Percentiles rank a stretch among this genome's conserved stretches.
Evolutionary conservation across 1,140 invertebrate genomes (phyloP).

Genomic region (Anagrus nilaparvatae): DNA sequence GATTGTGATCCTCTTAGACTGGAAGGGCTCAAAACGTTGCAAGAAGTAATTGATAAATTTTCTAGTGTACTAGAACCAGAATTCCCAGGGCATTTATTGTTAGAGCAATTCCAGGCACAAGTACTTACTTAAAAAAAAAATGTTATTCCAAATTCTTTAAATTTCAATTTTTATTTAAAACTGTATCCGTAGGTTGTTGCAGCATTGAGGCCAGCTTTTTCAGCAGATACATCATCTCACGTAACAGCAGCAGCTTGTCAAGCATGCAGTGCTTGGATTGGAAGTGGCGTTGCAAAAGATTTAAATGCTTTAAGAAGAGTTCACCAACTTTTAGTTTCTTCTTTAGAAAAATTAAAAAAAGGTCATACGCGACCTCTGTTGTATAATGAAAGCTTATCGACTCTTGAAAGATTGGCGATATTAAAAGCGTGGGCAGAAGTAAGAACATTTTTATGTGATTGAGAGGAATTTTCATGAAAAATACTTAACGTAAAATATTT

Average conservation of each 20-base stretch:
- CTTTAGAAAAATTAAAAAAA: conserved; percentile 74
- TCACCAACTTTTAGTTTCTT: conserved; percentile 92
- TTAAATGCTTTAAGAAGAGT: conserved; percentile 91
- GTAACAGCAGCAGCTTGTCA: conserved; percentile 97
- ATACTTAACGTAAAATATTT: too few relatives aligned
- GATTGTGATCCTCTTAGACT: conserved; percentile 89
- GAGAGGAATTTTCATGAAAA: too few relatives aligned
- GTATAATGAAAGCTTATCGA: conserved; percentile 96
- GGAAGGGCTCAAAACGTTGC: conserved; percentile 84
- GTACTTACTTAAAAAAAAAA: too few relatives aligned
- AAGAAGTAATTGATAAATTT: conserved; percentile 91
- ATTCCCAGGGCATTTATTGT: conserved; percentile 91
- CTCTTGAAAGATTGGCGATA: conserved; percentile 93
- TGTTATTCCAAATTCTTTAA: too few relatives aligned
- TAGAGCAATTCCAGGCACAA: conserved; percentile 99
- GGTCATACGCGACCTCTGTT: conserved; percentile 63
- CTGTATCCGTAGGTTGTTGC: conserved; percentile 69
- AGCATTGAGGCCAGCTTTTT: conserved; percentile 91
- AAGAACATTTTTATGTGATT: conserved; percentile 11
- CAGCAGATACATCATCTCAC: conserved; percentile 89
- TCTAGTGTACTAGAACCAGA: conserved; percentile 92
- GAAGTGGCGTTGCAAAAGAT: conserved; percentile 92
- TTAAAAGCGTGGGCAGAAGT: conserved; percentile 98
- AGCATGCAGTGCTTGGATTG: conserved; percentile 98
- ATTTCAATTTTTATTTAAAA: conserved; percentile 5